phyloP scores from a whole-genome alignment of 92 coral and sea anemone species.

The Palythoa grandis region DNA sequence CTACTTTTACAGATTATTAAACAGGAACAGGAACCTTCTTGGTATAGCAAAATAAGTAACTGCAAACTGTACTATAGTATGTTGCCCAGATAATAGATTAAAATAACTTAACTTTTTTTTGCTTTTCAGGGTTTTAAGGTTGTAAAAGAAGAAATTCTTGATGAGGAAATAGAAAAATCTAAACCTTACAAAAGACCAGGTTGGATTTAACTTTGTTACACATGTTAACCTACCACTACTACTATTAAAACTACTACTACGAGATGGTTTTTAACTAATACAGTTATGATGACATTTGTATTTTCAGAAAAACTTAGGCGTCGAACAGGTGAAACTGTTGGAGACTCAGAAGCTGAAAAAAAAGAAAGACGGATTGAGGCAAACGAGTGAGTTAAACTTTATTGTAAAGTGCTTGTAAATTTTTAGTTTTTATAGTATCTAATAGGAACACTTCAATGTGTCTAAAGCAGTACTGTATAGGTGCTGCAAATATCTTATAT shows the following conservation, averaged over 20 bases:
- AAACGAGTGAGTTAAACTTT: constrained; percentile 75
- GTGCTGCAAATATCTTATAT: too few relatives aligned
- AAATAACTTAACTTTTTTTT: not conserved
- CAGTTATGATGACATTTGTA: not conserved
- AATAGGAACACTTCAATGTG: too few relatives aligned
- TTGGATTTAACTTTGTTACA: not conserved
- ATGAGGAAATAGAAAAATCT: constrained; percentile 87
- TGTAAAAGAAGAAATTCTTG: constrained; percentile 89
- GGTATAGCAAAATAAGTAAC: too few relatives aligned
- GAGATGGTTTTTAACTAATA: not conserved
- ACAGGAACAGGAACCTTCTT: too few relatives aligned
- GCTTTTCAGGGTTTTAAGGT: constrained; percentile 79
- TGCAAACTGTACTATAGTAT: not conserved
- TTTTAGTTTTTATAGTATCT: too few relatives aligned
- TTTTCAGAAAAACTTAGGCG: constrained; percentile 77
- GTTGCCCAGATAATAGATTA: not conserved
- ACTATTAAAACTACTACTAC: too few relatives aligned
- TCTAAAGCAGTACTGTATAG: too few relatives aligned
- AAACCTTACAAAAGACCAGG: constrained; percentile 95
- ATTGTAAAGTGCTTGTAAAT: too few relatives aligned
- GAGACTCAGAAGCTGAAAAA: constrained; percentile 54
- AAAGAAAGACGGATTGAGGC: constrained; percentile 95
- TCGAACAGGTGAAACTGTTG: constrained; percentile 72
- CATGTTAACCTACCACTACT: not conserved
- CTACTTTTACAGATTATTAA: too few relatives aligned